Percentiles rank a stretch among this genome's conserved stretches.
Conservation (phyloP, 35 echinoderm and acorn worm species). For the Lytechinus variegatus region DNA sequence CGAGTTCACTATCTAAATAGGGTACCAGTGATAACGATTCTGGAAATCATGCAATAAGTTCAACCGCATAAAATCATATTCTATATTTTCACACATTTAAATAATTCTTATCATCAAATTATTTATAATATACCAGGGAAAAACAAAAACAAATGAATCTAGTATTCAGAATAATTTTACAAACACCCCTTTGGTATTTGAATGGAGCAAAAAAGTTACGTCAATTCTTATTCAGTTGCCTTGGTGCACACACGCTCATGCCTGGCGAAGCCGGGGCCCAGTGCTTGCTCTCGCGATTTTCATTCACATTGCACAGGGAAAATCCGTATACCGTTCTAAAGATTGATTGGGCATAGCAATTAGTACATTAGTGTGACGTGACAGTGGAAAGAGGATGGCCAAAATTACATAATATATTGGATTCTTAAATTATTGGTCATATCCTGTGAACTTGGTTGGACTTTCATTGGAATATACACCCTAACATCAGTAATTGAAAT, state of each 20-base stretch:
- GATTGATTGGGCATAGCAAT: not conserved
- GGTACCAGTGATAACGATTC: not conserved
- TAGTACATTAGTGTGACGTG: not conserved
- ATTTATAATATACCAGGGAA: not conserved
- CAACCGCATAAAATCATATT: not conserved
- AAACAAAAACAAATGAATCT: not conserved
- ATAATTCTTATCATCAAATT: not conserved
- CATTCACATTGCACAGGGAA: not conserved
- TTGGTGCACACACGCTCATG: constrained; percentile 28
- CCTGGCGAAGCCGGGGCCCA: not conserved
- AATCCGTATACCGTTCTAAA: not conserved
- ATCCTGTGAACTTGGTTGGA: not conserved
- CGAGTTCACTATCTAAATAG: not conserved
- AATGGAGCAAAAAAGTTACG: not conserved
- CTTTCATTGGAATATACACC: not conserved
- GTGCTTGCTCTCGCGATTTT: not conserved
- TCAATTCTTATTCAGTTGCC: constrained; percentile 34
- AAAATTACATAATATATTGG: not conserved
- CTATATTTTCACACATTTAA: not conserved
- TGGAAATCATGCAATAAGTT: not conserved
- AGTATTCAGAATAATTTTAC: not conserved
- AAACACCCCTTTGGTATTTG: not conserved
- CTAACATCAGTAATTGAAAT: not conserved
- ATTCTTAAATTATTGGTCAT: not conserved
- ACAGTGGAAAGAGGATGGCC: not conserved